phyloP scores from a whole-genome alignment of 2,888 invertebrate genomes.

The Geophilus truncorum region DNA sequence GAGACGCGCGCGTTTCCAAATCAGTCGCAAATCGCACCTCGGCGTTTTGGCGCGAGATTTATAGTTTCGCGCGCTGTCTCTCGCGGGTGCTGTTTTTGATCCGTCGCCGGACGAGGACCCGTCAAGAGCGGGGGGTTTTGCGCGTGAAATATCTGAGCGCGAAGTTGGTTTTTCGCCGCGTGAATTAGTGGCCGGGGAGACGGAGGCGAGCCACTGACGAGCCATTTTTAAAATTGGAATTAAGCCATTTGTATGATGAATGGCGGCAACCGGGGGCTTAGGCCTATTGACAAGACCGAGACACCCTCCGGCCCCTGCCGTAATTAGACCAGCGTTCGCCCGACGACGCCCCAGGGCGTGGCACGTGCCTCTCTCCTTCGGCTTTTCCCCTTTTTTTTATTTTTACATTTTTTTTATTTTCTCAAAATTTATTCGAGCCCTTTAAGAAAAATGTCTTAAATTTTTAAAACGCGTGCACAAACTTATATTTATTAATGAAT shows the following conservation, averaged over 20 bases:
- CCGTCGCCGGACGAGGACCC: slow-evolving; percentile 27
- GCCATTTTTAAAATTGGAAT: slow-evolving; percentile 31
- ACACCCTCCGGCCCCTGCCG: slow-evolving; percentile 20
- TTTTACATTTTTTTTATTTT: slow-evolving; percentile 41
- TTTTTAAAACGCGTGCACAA: slow-evolving; percentile 43
- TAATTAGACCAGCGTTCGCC: slow-evolving; percentile 23
- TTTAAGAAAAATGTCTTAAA: not conserved
- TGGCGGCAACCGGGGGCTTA: slow-evolving; percentile 23
- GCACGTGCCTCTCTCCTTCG: not conserved
- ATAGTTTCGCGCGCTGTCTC: slow-evolving; percentile 8
- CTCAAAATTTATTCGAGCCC: not conserved
- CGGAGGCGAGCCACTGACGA: slow-evolving; percentile 22
- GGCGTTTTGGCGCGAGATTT: slow-evolving; percentile 27
- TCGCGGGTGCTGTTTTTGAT: slow-evolving; percentile 25
- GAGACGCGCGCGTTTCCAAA: slow-evolving; percentile 25
- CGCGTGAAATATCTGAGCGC: slow-evolving; percentile 27
- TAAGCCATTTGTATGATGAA: slow-evolving; percentile 31
- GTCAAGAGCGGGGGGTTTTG: not conserved
- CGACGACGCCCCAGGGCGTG: slow-evolving; percentile 27
- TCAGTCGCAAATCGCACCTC: slow-evolving; percentile 22
- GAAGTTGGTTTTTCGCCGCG: slow-evolving; percentile 4
- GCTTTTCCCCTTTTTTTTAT: not conserved
- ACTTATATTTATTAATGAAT: slow-evolving; percentile 61
- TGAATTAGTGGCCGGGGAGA: slow-evolving; percentile 29
- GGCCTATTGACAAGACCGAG: slow-evolving; percentile 25